phyloP scores from a whole-genome alignment of 1,140 invertebrate genomes.

The Cyclina sinensis region DNA sequence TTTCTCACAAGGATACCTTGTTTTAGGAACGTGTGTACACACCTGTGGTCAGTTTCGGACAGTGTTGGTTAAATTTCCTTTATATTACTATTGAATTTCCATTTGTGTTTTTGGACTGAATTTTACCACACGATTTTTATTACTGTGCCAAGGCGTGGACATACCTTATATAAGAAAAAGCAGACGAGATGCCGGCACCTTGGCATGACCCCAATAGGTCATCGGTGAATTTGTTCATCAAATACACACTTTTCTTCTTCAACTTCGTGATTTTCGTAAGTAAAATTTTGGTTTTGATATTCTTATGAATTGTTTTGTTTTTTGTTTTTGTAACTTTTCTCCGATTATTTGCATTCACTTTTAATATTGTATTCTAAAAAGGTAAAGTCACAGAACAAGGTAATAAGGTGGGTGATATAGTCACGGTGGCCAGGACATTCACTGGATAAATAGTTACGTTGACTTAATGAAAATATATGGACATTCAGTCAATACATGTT shows the following conservation, averaged over 20 bases:
- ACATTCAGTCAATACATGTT: no score
- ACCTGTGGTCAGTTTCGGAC: not conserved
- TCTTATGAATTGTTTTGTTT: no score
- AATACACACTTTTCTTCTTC: conserved; percentile 39
- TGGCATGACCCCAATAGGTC: conserved; percentile 18
- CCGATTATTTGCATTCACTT: no score
- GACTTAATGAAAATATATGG: no score
- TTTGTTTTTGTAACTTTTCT: no score
- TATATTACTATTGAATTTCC: not conserved
- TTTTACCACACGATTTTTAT: not conserved
- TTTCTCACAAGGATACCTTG: no score
- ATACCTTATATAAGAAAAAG: not conserved
- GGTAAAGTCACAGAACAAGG: no score
- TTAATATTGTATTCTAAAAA: no score
- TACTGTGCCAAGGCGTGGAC: not conserved
- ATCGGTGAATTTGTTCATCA: conserved; percentile 22
- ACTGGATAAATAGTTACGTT: no score
- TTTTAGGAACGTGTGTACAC: not conserved
- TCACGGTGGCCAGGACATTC: no score
- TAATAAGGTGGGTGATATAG: no score
- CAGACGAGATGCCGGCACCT: not conserved
- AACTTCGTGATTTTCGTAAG: conserved; percentile 43
- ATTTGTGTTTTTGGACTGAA: not conserved
- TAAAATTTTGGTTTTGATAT: not conserved
- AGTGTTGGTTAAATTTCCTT: not conserved